Evolutionary conservation across 2,888 invertebrate species (phyloP), one percentile per base, ranked within the genome.

Genomic region (Leucozona laternaria): DNA sequence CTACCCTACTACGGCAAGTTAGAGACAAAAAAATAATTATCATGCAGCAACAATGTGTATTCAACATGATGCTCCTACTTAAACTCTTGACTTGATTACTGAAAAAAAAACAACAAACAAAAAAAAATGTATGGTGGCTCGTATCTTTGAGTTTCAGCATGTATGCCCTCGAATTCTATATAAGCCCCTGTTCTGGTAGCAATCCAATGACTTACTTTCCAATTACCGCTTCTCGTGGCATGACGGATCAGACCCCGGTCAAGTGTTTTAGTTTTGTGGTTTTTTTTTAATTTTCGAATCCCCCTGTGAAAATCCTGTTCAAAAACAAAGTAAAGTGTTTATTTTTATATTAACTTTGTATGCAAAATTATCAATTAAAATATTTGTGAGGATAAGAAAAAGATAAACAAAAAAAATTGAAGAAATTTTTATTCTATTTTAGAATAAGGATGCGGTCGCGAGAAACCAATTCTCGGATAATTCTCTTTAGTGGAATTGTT

Each of bases 131-230:
- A n/a, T n/a, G n/a, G 43, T n/a, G 43, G 40, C 28, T 48, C 28
- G 22, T 58, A 57, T 40, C 76, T 64, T 40, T 17, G 43, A 17
- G 37, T n/a, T 28, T 60, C 37, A 60, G 40, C 60, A 60, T 22
- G 25, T 53, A 66, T 22, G n/a, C 45, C 17, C 50, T 84, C 40
- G 71, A 73, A 77, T 62, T 85, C 85, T 85, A 85, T 85, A 81
- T 85, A 85, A 85, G 85, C 81, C 72, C 68, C 66, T 72, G 85
- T 62, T 78, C 75, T 68, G 66, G 45, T 81, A 25, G 37, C 72
- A 80, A 77, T 78, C 55, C 75, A 75, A 68, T 57, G 86, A 86
- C 82, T 86, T 79, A 82, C 82, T 86, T 73, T 55, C 55, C 73
- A 82, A 75, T 78, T 78, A 77, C 70, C 64, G 72, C 71, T 73